Evolutionary conservation across 2,888 invertebrate genomes (phyloP).

Genomic region (Acanthococcus lagerstroemiae): DNA sequence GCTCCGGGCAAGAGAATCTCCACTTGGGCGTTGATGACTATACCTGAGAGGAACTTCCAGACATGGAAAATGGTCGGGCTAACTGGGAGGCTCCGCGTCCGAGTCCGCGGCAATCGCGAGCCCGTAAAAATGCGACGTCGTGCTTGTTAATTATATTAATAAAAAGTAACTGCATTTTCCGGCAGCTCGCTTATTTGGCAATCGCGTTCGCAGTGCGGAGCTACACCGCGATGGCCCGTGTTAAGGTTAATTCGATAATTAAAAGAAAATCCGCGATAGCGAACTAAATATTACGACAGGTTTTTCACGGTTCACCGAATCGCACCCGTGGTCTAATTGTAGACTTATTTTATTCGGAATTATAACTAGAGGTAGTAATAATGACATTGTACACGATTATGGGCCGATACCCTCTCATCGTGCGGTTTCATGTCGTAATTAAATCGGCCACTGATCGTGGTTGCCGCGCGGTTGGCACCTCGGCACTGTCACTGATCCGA

Average conservation of each 20-base stretch:
- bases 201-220: too few relatives aligned
- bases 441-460: not conserved
- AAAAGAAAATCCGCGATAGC: conserved; percentile 22
- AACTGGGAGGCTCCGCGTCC: too few relatives aligned
- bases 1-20: too few relatives aligned
- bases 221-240: conserved; percentile 8
- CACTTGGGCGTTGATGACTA: too few relatives aligned
- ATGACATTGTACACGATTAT: conserved; percentile 13
- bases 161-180: too few relatives aligned
- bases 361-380: not conserved
- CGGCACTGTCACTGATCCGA: too few relatives aligned
- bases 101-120: too few relatives aligned
- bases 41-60: too few relatives aligned
- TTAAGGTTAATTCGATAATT: conserved; percentile 25
- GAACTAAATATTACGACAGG: conserved; percentile 24
- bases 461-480: not conserved
- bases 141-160: too few relatives aligned
- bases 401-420: conserved; percentile 1
- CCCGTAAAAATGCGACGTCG: too few relatives aligned
- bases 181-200: too few relatives aligned
- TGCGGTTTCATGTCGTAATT: not conserved
- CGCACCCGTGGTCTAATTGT: conserved; percentile 16
- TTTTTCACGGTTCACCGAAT: conserved; percentile 23
- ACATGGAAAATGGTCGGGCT: too few relatives aligned
- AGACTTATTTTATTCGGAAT: not conserved